These are phyloP conservation scores for Sebastiscus tertius DNA, from an alignment of 2,797 vertebrate genomes.

Conservation along the genomic window DNA sequence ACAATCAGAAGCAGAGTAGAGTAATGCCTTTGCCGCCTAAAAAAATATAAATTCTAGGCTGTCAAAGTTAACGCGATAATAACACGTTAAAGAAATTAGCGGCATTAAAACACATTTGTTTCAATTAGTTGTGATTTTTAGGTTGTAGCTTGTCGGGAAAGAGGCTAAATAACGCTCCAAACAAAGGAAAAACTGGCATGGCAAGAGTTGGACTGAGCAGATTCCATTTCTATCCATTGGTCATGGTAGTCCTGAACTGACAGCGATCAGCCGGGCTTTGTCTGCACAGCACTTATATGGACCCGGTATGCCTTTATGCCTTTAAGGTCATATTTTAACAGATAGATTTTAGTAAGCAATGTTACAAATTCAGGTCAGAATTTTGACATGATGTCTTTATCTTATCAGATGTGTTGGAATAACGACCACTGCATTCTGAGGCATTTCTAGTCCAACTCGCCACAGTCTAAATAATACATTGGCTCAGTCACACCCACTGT, in stretches of 20 bases:
- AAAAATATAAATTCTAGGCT: rapidly evolving
- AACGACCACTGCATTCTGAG: background rate
- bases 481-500: background rate
- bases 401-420: background rate
- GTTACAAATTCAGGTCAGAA: background rate
- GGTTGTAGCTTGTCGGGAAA: too few species aligned
- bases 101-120: too few species aligned
- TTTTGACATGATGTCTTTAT: background rate
- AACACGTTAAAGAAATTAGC: too few species aligned
- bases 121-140: too few species aligned
- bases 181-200: background rate
- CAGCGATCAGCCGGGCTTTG: rapidly evolving
- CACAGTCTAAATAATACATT: slow-evolving; percentile 38
- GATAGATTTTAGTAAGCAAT: rapidly evolving
- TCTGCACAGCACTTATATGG: too few species aligned
- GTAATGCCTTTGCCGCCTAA: background rate
- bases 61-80: too few species aligned
- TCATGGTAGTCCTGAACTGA: rapidly evolving
- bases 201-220: background rate
- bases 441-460: background rate
- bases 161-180: rapidly evolving
- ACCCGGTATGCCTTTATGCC: background rate
- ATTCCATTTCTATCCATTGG: too few species aligned
- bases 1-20: background rate
- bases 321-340: background rate